A percentile compares a stretch with the other conserved stretches of the same genome.
Evolutionary conservation across 2,888 invertebrate species (phyloP).

Genomic region (Phaonia tiefii): DNA sequence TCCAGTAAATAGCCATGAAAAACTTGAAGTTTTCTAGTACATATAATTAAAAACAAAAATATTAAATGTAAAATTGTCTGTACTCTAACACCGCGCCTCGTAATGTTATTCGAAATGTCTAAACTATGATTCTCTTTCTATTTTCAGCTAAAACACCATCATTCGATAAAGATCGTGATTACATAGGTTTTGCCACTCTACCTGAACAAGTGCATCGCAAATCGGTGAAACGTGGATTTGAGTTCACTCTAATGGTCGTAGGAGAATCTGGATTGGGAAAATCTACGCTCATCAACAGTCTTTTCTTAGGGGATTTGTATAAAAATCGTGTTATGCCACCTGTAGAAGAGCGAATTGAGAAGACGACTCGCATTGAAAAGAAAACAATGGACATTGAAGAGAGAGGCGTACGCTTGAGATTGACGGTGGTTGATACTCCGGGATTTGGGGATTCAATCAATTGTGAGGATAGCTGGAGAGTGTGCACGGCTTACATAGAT

Average conservation of each 20-base stretch:
- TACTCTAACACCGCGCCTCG: no score
- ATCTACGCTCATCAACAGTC: constrained; percentile 95
- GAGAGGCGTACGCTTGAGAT: constrained; percentile 92
- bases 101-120: no score
- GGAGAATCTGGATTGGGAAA: constrained; percentile 97
- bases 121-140: constrained; percentile 41
- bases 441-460: constrained; percentile 96
- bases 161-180: constrained; percentile 85
- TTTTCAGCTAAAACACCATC: constrained; percentile 79
- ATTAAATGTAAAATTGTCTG: no score
- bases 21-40: no score
- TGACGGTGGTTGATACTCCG: constrained; percentile 97
- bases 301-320: constrained; percentile 96
- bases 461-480: constrained; percentile 96
- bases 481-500: constrained; percentile 95
- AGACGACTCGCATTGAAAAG: constrained; percentile 87
- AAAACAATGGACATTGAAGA: constrained; percentile 97
- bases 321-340: constrained; percentile 88
- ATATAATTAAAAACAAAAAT: no score
- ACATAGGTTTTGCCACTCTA: constrained; percentile 96
- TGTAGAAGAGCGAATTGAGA: constrained; percentile 84
- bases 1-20: no score
- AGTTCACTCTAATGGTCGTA: constrained; percentile 97
- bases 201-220: constrained; percentile 98
- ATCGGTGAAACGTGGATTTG: constrained; percentile 97